Percentiles rank a stretch among this genome's conserved stretches.
phyloP scores from a whole-genome alignment of 30 jellyfish, hydroid and myxozoan genomes.

The Mastigias papua region DNA sequence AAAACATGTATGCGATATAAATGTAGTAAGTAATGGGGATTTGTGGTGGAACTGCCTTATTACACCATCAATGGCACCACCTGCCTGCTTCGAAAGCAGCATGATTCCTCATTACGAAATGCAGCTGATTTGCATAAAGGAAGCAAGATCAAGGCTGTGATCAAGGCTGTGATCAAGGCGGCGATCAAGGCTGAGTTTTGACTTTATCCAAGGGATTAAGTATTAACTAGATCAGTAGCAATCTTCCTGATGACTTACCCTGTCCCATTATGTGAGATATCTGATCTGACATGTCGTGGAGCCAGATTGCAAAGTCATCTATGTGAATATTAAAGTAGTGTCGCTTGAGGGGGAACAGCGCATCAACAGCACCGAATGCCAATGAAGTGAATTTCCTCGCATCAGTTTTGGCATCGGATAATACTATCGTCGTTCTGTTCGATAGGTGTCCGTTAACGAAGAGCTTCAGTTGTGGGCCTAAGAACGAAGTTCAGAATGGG shows the following conservation, averaged over 20 bases:
- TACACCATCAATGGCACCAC: too few relatives aligned
- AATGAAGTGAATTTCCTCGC: not conserved
- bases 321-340: slow-evolving; percentile 8
- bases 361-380: slow-evolving; percentile 14
- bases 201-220: too few relatives aligned
- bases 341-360: slow-evolving; percentile 4
- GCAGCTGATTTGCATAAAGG: too few relatives aligned
- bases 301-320: slow-evolving; percentile 32
- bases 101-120: too few relatives aligned
- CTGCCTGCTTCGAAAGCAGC: too few relatives aligned
- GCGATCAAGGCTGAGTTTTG: too few relatives aligned
- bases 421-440: not conserved
- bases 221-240: too few relatives aligned
- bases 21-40: too few relatives aligned
- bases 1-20: too few relatives aligned
- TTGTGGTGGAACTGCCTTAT: too few relatives aligned
- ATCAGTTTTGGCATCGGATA: not conserved
- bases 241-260: not conserved
- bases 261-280: not conserved
- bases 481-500: not conserved
- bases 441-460: not conserved
- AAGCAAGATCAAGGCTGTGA: too few relatives aligned
- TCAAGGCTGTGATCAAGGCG: too few relatives aligned
- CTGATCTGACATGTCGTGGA: slow-evolving; percentile 3
- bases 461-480: not conserved